A percentile compares a stretch with the other conserved stretches of the same genome.
Conservation (phyloP, 1,140 invertebrate genomes). For the Rhizoglyphus robini region DNA sequence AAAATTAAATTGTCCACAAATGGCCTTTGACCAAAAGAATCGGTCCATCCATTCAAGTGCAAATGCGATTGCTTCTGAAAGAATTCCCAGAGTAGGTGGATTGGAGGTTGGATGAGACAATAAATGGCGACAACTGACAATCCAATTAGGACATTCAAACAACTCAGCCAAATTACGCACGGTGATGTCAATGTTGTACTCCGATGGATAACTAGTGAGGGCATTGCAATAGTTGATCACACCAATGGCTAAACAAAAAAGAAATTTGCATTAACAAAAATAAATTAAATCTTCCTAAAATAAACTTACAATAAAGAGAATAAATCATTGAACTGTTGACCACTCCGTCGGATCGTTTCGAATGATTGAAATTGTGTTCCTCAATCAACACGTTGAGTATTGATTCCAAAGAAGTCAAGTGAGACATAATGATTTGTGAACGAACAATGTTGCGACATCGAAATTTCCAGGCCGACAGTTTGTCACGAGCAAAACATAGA, state of each 20-base stretch:
- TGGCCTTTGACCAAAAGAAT: constrained; percentile 2
- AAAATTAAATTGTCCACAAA: not conserved
- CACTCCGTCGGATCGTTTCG: not conserved
- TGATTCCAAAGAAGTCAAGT: not conserved
- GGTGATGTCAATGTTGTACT: not conserved
- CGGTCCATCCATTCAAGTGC: constrained; percentile 4
- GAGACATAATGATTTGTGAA: not conserved
- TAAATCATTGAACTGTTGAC: not conserved
- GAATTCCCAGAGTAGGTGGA: not conserved
- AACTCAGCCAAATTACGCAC: not conserved
- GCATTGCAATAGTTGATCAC: constrained; percentile 13
- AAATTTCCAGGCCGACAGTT: not conserved
- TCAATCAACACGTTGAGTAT: constrained; percentile 1
- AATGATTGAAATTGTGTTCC: not conserved
- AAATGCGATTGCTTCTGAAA: not conserved
- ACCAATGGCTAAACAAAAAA: not conserved
- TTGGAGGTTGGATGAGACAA: not conserved
- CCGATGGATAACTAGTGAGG: not conserved
- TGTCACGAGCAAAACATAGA: not conserved
- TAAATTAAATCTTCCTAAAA: not conserved
- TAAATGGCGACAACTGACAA: not conserved
- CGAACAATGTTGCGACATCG: not conserved
- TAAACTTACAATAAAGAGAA: constrained; percentile 9
- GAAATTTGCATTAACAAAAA: not conserved
- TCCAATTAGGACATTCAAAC: constrained; percentile 7